phyloP scores from a whole-genome alignment of 2,113 vertebrate species.

The Paraplagusia blochii region DNA sequence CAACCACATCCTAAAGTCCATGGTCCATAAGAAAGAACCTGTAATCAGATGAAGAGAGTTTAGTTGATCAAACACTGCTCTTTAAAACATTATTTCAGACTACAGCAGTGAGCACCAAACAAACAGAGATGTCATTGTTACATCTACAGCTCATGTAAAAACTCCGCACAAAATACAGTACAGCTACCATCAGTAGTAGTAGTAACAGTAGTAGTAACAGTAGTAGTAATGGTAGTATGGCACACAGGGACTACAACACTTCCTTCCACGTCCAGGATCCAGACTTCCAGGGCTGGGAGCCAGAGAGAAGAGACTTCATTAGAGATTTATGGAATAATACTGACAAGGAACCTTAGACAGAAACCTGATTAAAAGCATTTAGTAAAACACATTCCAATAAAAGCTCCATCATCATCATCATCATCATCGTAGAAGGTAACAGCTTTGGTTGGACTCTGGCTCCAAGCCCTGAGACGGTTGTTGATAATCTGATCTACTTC shows the following conservation, averaged over 20 bases:
- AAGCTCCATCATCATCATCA: neutral
- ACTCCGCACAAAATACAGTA: conserved; percentile 51
- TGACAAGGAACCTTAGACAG: neutral
- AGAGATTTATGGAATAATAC: too few relatives aligned
- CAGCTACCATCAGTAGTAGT: conserved; percentile 42
- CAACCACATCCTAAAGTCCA: neutral
- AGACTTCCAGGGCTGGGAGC: conserved; percentile 37
- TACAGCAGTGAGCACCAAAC: conserved; percentile 50
- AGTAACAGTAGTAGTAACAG: conserved; percentile 44
- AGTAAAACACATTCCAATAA: neutral
- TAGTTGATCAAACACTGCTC: conserved; percentile 22
- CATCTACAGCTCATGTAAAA: conserved; percentile 43
- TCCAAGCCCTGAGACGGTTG: conserved; percentile 42
- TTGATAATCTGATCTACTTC: conserved; percentile 34
- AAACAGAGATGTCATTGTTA: conserved; percentile 24
- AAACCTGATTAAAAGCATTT: neutral
- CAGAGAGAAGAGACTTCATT: conserved; percentile 17
- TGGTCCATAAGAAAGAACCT: conserved; percentile 2
- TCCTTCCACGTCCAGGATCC: conserved; percentile 28
- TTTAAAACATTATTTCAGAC: conserved; percentile 34
- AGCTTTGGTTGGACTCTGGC: conserved; percentile 14
- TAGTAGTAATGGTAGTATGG: conserved; percentile 48
- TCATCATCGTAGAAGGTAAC: neutral
- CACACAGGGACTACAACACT: conserved; percentile 56
- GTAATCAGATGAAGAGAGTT: conserved; percentile 32